phyloP scores from a whole-genome alignment of 2,113 vertebrate species.

The Bos taurus region ARS-UCD2.0 NC_037337.1:92596001-92596500 shows the following conservation, averaged over 20 bases:
- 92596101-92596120: not conserved
- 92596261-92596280: not conserved
- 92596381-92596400: not conserved
- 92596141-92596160: not conserved
- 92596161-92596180: not conserved
- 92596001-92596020: slow-evolving; percentile 1
- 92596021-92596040: not conserved
- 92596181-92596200: not conserved
- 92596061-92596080: not conserved
- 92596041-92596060: not conserved
- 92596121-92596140: not conserved
- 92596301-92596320: not conserved
- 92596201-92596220: not conserved
- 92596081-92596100: not conserved
- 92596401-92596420: not conserved
- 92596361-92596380: not conserved
- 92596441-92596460: not conserved
- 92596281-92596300: not conserved
- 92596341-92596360: not conserved
- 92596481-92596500: not conserved
- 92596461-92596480: not conserved
- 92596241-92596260: not conserved
- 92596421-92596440: not conserved
- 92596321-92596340: not conserved
- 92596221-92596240: not conserved